A percentile compares a stretch with the other conserved stretches of the same genome.
Conservation (phyloP, 1,140 invertebrate species). For the Tigriopus japonicus region DNA sequence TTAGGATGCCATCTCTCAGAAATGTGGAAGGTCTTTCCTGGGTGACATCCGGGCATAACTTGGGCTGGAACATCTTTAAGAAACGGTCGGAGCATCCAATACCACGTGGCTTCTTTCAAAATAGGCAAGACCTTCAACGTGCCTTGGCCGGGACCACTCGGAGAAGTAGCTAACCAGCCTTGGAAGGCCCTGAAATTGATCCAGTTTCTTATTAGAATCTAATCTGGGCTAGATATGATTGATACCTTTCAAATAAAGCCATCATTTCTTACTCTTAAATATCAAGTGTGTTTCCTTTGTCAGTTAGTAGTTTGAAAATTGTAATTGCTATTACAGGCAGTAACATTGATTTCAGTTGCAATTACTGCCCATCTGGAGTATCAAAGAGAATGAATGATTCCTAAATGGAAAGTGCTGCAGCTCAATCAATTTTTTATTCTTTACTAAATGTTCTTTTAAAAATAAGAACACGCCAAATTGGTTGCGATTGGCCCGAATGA, state of each 20-base stretch:
- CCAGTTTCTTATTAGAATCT: neutral
- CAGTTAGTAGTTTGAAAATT: no score
- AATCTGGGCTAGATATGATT: neutral
- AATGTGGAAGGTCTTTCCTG: neutral
- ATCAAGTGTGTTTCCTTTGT: no score
- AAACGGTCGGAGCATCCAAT: conserved; percentile 1
- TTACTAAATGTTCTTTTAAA: no score
- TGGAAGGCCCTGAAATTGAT: neutral
- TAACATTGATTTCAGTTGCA: no score
- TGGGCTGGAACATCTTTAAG: conserved; percentile 3
- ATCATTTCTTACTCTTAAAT: neutral
- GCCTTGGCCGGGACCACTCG: neutral
- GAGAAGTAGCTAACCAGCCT: neutral
- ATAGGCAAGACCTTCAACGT: neutral
- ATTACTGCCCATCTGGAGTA: no score
- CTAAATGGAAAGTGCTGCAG: no score
- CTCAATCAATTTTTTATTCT: no score
- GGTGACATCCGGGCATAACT: neutral
- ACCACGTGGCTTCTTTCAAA: conserved; percentile 6
- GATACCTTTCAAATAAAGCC: neutral
- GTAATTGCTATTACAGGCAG: no score
- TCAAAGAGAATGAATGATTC: no score
- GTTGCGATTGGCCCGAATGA: no score
- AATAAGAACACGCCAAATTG: no score
- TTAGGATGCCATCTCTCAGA: neutral